These are phyloP conservation scores for Drosophila nr. perissopoda DNA, from an alignment of 2,888 invertebrate species.

Conservation along the genomic window DNA sequence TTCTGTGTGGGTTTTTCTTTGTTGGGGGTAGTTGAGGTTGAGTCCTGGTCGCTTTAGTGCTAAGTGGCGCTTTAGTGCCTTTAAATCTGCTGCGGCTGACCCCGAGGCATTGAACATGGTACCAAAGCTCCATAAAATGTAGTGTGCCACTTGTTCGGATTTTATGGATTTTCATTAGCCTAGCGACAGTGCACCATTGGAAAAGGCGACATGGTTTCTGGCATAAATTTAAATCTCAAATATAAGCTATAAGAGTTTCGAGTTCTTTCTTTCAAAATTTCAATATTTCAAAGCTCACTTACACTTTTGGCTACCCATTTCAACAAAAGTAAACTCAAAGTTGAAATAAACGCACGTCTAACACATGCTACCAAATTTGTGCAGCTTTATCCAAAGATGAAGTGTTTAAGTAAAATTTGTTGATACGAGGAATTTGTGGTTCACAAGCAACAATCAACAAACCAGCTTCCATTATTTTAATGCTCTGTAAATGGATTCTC, in stretches of 20 bases:
- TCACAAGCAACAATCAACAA: neutral
- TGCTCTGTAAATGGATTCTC: neutral
- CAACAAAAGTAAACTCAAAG: neutral
- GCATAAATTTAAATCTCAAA: neutral
- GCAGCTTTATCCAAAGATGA: neutral
- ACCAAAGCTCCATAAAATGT: slow-evolving; percentile 61
- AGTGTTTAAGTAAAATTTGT: neutral
- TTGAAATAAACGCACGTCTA: neutral
- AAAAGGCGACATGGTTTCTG: neutral
- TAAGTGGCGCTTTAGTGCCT: slow-evolving; percentile 78
- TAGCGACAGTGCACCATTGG: slow-evolving; percentile 6
- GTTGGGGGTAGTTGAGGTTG: slow-evolving; percentile 16
- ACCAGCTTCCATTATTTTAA: neutral
- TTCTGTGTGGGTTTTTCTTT: neutral
- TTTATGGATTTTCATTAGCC: slow-evolving; percentile 78
- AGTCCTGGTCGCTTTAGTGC: slow-evolving; percentile 67
- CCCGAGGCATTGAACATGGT: slow-evolving; percentile 42
- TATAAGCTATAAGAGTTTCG: neutral
- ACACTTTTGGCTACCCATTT: neutral
- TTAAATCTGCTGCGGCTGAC: slow-evolving; percentile 66
- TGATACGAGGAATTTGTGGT: neutral
- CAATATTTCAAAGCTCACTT: neutral
- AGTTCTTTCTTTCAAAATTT: neutral
- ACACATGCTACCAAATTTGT: neutral
- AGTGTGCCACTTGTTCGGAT: slow-evolving; percentile 72